phyloP scores from a whole-genome alignment of 2,797 vertebrate species.

The Garrulus glandarius region DNA sequence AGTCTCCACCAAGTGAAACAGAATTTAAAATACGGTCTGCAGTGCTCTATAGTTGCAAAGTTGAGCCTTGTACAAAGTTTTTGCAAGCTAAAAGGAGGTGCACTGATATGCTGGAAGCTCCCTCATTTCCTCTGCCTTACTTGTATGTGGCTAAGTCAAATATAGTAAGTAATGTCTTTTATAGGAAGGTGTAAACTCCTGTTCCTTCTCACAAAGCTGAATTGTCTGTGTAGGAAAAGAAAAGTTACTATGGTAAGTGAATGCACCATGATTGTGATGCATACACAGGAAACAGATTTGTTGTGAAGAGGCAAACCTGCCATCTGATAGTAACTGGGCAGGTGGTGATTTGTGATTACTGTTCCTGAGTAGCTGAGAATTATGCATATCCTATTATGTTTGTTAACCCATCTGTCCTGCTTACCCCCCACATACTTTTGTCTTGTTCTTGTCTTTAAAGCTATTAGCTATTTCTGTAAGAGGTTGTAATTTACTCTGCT shows the following conservation, averaged over 20 bases:
- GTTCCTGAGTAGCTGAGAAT: constrained; percentile 46
- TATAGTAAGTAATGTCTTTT: background rate
- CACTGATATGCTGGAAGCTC: background rate
- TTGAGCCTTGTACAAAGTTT: background rate
- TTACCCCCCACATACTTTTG: background rate
- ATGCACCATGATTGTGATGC: background rate
- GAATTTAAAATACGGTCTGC: background rate
- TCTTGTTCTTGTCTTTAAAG: background rate
- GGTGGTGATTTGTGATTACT: constrained; percentile 46
- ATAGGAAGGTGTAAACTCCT: background rate
- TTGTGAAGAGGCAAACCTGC: constrained; percentile 42
- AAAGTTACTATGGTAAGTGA: background rate
- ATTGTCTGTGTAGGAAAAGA: background rate
- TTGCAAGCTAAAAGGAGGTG: background rate
- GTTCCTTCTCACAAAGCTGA: background rate
- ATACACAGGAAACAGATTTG: constrained; percentile 15
- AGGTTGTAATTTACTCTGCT: background rate
- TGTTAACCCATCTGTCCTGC: constrained; percentile 55
- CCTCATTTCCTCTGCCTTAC: background rate
- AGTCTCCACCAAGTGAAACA: background rate
- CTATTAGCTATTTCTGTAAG: background rate
- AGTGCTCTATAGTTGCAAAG: background rate
- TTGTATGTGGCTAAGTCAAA: background rate
- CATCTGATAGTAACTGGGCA: constrained; percentile 41
- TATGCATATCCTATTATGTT: constrained; percentile 57